phyloP scores from a whole-genome alignment of 37 sponge, comb jelly and placozoan genomes.

The Tethya wilhelma region DNA sequence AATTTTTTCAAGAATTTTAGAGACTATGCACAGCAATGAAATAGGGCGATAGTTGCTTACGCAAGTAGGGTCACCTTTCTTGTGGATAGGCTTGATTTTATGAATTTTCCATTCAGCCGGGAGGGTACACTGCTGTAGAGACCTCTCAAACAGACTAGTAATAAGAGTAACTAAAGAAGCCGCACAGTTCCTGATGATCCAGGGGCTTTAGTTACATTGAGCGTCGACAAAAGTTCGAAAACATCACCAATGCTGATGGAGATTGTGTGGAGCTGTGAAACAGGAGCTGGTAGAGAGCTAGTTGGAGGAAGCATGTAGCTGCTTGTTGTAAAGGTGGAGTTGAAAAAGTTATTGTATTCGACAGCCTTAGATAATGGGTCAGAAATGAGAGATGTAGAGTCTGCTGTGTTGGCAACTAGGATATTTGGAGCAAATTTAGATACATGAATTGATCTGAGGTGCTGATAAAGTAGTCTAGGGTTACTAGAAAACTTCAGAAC shows the following conservation, averaged over 20 bases:
- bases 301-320: background rate
- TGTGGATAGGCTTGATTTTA: slow-evolving; percentile 29
- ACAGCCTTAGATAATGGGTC: too few relatives aligned
- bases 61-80: background rate
- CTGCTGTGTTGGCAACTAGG: too few relatives aligned
- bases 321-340: too few relatives aligned
- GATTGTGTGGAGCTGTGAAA: background rate
- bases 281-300: background rate
- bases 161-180: background rate
- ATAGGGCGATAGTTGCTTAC: slow-evolving; percentile 46
- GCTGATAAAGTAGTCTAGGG: too few relatives aligned
- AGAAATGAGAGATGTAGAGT: too few relatives aligned
- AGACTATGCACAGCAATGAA: slow-evolving; percentile 8
- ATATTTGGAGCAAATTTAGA: too few relatives aligned
- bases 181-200: slow-evolving; percentile 9
- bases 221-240: background rate
- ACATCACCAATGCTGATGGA: background rate
- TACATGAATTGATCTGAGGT: too few relatives aligned
- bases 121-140: background rate
- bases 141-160: background rate
- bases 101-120: slow-evolving; percentile 39
- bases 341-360: too few relatives aligned
- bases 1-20: slow-evolving; percentile 34
- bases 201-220: slow-evolving; percentile 1
- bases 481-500: too few relatives aligned